Conservation (phyloP, 1,140 invertebrate species). For the Drosophila kanapiae region DNA sequence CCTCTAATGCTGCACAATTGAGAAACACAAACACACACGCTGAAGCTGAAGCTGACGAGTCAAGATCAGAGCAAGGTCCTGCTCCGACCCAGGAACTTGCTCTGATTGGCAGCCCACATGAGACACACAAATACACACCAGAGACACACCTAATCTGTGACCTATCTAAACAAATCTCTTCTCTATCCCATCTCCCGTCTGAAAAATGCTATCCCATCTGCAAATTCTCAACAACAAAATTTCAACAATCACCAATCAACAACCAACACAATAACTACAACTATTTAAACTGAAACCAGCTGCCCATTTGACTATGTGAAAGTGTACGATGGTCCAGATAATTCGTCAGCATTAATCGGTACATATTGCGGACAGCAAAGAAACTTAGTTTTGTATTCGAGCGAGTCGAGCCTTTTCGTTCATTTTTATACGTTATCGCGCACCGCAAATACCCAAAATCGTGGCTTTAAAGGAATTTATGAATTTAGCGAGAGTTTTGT, state of each 20-base stretch:
- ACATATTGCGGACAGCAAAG: slow-evolving; percentile 99
- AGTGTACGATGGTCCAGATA: slow-evolving; percentile 97
- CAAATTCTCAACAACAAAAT: slow-evolving; percentile 60
- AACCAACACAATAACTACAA: slow-evolving; percentile 32
- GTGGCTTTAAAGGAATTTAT: slow-evolving; percentile 97
- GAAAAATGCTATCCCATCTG: slow-evolving; percentile 43
- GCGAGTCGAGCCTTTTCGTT: slow-evolving; percentile 94
- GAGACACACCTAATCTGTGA: slow-evolving; percentile 28
- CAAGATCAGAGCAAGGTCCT: slow-evolving; percentile 75
- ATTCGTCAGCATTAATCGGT: slow-evolving; percentile 94
- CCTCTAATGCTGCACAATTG: slow-evolving; percentile 74
- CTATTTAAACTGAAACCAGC: slow-evolving; percentile 86
- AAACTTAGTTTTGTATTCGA: slow-evolving; percentile 97
- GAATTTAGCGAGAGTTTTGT: slow-evolving; percentile 98
- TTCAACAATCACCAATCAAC: slow-evolving; percentile 40
- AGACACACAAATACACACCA: slow-evolving; percentile 18
- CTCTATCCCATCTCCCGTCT: slow-evolving; percentile 43
- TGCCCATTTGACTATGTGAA: slow-evolving; percentile 99
- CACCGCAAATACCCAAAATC: slow-evolving; percentile 96
- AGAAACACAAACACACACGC: slow-evolving; percentile 20
- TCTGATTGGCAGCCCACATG: slow-evolving; percentile 60
- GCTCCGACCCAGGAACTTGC: slow-evolving; percentile 29
- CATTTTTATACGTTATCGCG: slow-evolving; percentile 95
- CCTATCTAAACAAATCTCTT: slow-evolving; percentile 49
- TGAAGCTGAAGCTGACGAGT: slow-evolving; percentile 28